Percentiles rank a stretch among this genome's conserved stretches.
Evolutionary conservation across 2,797 vertebrate species (phyloP).

Genomic region (Dendrocincla fuliginosa): DNA sequence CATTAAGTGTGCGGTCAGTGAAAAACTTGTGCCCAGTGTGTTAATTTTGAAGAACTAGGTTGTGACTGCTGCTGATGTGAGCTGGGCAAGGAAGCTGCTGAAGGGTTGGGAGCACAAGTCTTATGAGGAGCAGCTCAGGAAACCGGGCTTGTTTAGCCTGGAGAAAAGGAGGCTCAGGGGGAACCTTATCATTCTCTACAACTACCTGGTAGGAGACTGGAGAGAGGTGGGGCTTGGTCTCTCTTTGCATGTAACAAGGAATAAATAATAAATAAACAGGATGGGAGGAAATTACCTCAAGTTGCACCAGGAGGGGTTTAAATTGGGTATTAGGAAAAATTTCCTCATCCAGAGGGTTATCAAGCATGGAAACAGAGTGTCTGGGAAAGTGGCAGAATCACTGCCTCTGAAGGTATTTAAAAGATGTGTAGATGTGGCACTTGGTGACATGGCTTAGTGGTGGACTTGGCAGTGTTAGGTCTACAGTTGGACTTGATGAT

Average conservation of each 20-base stretch:
- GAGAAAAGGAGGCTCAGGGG: not conserved
- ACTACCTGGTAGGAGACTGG: not conserved
- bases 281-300: not conserved
- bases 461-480: not conserved
- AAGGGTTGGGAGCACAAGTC: not conserved
- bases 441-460: not conserved
- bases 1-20: not conserved
- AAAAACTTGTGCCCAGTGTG: not conserved
- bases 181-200: not conserved
- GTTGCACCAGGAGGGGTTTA: not conserved
- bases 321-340: not conserved
- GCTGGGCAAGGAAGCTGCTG: accelerated
- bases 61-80: not conserved
- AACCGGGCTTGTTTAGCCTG: not conserved
- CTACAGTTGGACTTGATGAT: not conserved
- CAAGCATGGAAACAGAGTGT: not conserved
- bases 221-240: not conserved
- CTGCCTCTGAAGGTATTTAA: not conserved
- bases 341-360: not conserved
- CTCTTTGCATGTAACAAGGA: not conserved
- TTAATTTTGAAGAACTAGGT: not conserved
- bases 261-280: not conserved
- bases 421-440: not conserved
- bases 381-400: not conserved
- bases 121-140: not conserved